Percentiles rank a stretch among this genome's conserved stretches.
Evolutionary conservation across 2,888 invertebrate species (phyloP).

Genomic region (Dasysyrphus tricinctus): DNA sequence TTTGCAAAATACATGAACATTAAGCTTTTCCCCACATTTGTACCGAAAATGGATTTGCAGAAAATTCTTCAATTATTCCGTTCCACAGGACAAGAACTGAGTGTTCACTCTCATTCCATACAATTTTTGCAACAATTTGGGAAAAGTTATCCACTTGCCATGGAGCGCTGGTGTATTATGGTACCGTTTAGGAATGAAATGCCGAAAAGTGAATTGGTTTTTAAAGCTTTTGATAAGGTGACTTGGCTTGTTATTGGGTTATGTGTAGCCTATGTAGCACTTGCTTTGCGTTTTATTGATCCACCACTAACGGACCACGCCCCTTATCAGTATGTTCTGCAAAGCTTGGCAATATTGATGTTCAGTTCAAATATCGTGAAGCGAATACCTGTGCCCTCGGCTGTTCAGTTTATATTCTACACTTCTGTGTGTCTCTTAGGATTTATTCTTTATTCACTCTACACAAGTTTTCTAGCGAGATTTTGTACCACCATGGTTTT

Average conservation of each 20-base stretch:
- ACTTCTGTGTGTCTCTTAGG: neutral
- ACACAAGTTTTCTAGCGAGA: neutral
- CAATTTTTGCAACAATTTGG: neutral
- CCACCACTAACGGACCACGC: neutral
- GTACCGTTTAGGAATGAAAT: neutral
- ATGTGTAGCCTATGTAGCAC: neutral
- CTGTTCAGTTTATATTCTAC: neutral
- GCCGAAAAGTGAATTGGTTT: slow-evolving; percentile 1
- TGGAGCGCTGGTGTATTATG: neutral
- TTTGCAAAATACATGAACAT: slow-evolving; percentile 9
- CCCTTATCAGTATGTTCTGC: neutral
- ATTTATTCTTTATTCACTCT: neutral
- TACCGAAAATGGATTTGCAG: neutral
- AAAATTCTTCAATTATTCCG: neutral
- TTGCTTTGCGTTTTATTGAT: neutral
- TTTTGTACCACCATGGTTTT: slow-evolving; percentile 1
- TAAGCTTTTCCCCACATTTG: neutral
- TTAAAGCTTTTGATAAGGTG: neutral
- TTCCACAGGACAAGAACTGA: neutral
- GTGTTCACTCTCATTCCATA: neutral
- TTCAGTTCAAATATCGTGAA: neutral
- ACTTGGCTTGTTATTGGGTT: slow-evolving; percentile 1
- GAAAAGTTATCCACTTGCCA: neutral
- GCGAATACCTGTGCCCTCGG: neutral
- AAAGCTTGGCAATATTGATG: neutral